These are phyloP conservation scores for Epinephelus fuscoguttatus DNA, from an alignment of 2,113 vertebrate species.

Conservation along the genomic window DNA sequence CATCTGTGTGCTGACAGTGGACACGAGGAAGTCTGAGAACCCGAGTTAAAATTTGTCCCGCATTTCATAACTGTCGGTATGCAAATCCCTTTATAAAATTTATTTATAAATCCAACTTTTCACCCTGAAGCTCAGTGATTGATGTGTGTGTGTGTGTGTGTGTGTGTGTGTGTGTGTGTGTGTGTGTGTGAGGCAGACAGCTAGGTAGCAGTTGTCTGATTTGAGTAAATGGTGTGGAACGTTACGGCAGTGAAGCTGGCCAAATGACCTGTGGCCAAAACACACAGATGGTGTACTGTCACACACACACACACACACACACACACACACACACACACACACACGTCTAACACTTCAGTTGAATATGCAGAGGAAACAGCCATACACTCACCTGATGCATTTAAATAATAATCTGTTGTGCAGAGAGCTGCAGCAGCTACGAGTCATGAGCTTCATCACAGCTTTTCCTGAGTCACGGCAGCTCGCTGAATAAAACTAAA, in stretches of 20 bases:
- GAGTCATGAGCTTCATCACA: no score
- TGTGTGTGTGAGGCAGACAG: background rate
- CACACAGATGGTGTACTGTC: slow-evolving; percentile 51
- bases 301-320: background rate
- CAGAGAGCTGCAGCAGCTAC: no score
- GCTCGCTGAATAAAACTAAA: no score
- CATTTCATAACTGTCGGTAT: background rate
- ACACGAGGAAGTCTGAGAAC: background rate
- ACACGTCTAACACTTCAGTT: background rate
- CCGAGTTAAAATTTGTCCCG: background rate
- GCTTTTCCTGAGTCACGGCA: no score
- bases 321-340: slow-evolving; percentile 4
- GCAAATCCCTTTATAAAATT: slow-evolving; percentile 24
- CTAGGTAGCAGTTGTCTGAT: slow-evolving; percentile 50
- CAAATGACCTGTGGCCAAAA: slow-evolving; percentile 71
- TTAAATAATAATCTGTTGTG: background rate
- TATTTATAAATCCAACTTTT: slow-evolving; percentile 32
- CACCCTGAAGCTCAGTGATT: slow-evolving; percentile 7
- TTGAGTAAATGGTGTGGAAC: slow-evolving; percentile 64
- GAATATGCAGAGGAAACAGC: background rate
- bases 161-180: slow-evolving; percentile 44
- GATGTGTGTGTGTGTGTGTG: slow-evolving; percentile 7
- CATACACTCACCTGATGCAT: background rate
- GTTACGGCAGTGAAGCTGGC: slow-evolving; percentile 24
- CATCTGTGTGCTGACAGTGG: background rate